phyloP scores from a whole-genome alignment of 2,113 vertebrate genomes.

The Strix uralensis region DNA sequence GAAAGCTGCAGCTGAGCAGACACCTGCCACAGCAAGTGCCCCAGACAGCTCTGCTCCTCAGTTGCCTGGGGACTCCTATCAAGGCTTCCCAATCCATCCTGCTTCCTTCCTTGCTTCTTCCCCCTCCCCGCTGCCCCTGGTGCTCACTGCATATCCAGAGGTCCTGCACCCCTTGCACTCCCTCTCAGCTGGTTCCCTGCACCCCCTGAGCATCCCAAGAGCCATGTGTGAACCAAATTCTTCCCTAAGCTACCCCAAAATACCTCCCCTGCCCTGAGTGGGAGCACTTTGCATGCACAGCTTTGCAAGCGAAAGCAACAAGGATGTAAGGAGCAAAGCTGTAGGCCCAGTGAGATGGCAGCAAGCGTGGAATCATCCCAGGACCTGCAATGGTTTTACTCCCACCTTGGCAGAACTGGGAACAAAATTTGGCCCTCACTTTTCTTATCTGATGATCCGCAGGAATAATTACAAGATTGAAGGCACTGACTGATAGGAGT shows the following conservation, averaged over 20 bases:
- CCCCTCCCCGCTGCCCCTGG: not conserved
- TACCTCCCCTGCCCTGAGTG: no score
- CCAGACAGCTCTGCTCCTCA: fast-evolving
- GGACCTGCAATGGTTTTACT: not conserved
- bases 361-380: not conserved
- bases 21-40: not conserved
- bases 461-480: not conserved
- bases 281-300: not conserved
- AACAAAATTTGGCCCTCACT: not conserved
- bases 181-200: not conserved
- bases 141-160: not conserved
- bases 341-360: not conserved
- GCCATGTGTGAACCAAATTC: not conserved
- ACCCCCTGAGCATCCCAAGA: not conserved
- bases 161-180: not conserved
- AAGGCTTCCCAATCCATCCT: fast-evolving
- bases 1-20: not conserved
- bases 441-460: not conserved
- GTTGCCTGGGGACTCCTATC: not conserved
- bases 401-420: not conserved
- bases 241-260: not conserved
- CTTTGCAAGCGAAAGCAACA: not conserved
- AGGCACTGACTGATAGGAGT: not conserved
- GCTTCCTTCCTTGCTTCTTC: not conserved
- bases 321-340: not conserved